These are phyloP conservation scores for Pimpla rufipes DNA, from an alignment of 2,888 invertebrate genomes.

Conservation along the genomic window DNA sequence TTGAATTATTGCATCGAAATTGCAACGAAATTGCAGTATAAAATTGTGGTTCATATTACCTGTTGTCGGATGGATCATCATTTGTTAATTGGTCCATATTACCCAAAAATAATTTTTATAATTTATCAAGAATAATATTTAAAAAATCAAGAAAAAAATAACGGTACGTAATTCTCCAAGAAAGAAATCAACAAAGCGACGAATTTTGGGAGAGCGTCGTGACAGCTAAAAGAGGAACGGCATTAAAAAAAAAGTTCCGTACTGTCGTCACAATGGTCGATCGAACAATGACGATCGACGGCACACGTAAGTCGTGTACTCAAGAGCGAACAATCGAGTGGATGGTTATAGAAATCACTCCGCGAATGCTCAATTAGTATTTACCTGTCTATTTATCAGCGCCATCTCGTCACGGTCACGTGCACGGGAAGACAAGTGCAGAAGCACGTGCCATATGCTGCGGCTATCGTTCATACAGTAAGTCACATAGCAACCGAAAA, in stretches of 20 bases:
- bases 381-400: constrained; percentile 58
- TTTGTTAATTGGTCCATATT: too few relatives aligned
- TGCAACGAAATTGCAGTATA: too few relatives aligned
- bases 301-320: constrained; percentile 57
- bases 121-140: too few relatives aligned
- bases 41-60: too few relatives aligned
- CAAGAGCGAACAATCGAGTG: constrained; percentile 65
- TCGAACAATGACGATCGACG: constrained; percentile 59
- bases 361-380: constrained; percentile 66
- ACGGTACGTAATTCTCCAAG: background rate
- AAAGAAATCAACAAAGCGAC: background rate
- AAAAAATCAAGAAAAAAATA: too few relatives aligned
- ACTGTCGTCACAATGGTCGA: constrained; percentile 50
- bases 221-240: constrained; percentile 8
- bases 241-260: constrained; percentile 55
- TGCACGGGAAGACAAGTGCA: constrained; percentile 50
- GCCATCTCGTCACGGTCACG: constrained; percentile 44
- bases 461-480: background rate
- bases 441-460: constrained; percentile 20
- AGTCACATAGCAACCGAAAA: background rate
- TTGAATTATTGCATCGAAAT: too few relatives aligned
- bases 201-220: background rate
- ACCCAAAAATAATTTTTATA: too few relatives aligned
- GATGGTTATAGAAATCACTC: constrained; percentile 58
- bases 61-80: too few relatives aligned